These are phyloP conservation scores for Hypomesus transpacificus DNA, from an alignment of 2,113 vertebrate genomes.

Conservation along the genomic window DNA sequence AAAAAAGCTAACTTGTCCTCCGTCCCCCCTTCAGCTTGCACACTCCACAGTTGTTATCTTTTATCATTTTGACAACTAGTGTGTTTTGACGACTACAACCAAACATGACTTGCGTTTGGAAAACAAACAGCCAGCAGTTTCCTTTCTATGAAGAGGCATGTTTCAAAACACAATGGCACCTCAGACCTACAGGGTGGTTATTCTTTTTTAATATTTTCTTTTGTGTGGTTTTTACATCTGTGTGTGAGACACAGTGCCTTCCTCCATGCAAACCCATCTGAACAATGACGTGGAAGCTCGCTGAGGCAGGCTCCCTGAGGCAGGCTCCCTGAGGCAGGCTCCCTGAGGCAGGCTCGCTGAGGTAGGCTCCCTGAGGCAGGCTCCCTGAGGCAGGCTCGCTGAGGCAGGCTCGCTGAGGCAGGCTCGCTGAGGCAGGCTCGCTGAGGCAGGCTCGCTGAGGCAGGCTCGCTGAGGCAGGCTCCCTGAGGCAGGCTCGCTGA, in stretches of 20 bases:
- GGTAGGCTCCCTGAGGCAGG: no score
- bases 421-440: no score
- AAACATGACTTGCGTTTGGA: background rate
- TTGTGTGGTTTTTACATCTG: slow-evolving; percentile 35
- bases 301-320: slow-evolving; percentile 25
- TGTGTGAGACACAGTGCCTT: slow-evolving; percentile 75
- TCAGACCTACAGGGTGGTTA: slow-evolving; percentile 54
- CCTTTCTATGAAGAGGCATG: slow-evolving; percentile 26
- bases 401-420: no score
- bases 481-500: no score
- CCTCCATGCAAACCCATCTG: slow-evolving; percentile 69
- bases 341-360: slow-evolving; percentile 26
- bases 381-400: no score
- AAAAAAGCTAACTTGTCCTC: slow-evolving; percentile 48
- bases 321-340: slow-evolving; percentile 12
- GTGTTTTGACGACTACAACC: slow-evolving; percentile 2
- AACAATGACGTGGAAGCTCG: slow-evolving; percentile 61
- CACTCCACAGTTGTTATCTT: slow-evolving; percentile 6
- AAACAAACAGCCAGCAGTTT: slow-evolving; percentile 8
- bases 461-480: no score
- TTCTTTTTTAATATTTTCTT: slow-evolving; percentile 41
- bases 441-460: slow-evolving; percentile 19
- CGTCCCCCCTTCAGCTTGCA: slow-evolving; percentile 31
- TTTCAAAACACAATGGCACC: slow-evolving; percentile 41
- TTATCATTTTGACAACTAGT: background rate